Evolutionary conservation across 2,113 vertebrate genomes (phyloP).

Genomic region (Lepus europaeus): DNA sequence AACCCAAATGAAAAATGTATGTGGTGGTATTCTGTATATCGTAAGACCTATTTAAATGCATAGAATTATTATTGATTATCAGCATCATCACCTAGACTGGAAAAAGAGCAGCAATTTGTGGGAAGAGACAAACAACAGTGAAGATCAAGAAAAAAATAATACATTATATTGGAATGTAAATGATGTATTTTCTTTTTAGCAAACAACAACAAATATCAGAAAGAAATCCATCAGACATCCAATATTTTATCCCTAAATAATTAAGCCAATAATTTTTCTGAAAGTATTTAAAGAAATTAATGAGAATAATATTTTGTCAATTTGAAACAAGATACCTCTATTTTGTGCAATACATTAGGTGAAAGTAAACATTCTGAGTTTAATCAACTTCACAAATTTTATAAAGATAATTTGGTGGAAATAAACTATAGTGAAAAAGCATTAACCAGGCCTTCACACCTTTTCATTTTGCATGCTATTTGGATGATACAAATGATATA

Average conservation of each 20-base stretch:
- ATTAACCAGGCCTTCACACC: background rate
- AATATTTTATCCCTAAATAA: constrained; percentile 23
- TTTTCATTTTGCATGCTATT: background rate
- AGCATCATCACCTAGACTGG: background rate
- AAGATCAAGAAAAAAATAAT: background rate
- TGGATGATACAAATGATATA: background rate
- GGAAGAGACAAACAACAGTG: background rate
- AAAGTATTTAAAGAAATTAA: constrained; percentile 35
- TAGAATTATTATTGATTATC: background rate
- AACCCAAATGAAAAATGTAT: background rate
- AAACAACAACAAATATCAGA: background rate
- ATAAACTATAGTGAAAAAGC: constrained; percentile 17
- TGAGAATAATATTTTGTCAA: constrained; percentile 42
- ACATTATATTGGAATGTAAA: constrained; percentile 32
- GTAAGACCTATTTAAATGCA: background rate
- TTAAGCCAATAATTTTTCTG: background rate
- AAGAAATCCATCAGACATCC: constrained; percentile 34
- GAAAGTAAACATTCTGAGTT: constrained; percentile 15
- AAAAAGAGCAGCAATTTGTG: background rate
- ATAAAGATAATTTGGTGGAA: constrained; percentile 34
- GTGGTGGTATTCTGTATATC: background rate
- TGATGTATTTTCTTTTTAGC: background rate
- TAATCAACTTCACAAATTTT: constrained; percentile 36
- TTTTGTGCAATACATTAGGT: constrained; percentile 36
- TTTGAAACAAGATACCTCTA: constrained; percentile 28